Conservation (phyloP, 2,888 invertebrate genomes). For the Acrobasis consociella region DNA sequence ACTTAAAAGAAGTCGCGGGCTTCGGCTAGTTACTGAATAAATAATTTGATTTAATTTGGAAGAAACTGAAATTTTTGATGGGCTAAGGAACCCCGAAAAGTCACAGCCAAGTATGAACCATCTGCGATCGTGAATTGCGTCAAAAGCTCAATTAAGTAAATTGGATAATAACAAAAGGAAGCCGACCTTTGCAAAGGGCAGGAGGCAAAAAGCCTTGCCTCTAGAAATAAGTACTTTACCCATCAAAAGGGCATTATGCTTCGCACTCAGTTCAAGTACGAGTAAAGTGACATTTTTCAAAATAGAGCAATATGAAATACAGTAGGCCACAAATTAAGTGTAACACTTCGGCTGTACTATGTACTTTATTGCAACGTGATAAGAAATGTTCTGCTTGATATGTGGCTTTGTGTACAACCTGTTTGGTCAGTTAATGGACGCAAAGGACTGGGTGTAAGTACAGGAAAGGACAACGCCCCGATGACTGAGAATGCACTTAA, state of each 20-base stretch:
- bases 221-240: background rate
- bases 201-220: background rate
- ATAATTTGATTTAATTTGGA: too few species aligned
- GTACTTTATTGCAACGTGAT: background rate
- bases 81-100: background rate
- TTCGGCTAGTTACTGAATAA: too few species aligned
- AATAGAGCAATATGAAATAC: background rate
- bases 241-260: background rate
- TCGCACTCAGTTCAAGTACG: background rate
- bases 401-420: background rate
- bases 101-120: background rate
- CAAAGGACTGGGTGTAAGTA: background rate
- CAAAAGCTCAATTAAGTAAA: background rate
- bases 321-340: too few species aligned
- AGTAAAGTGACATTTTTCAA: background rate
- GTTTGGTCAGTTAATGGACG: conserved; percentile 8
- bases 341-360: background rate
- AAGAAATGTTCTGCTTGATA: background rate
- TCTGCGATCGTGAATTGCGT: background rate
- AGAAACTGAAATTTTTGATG: too few species aligned
- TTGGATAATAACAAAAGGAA: background rate
- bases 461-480: conserved; percentile 1
- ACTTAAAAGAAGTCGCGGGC: too few species aligned
- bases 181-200: background rate
- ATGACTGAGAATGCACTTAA: background rate